phyloP scores from a whole-genome alignment of 2,888 invertebrate species.

The Pantelozetes paolii region DNA sequence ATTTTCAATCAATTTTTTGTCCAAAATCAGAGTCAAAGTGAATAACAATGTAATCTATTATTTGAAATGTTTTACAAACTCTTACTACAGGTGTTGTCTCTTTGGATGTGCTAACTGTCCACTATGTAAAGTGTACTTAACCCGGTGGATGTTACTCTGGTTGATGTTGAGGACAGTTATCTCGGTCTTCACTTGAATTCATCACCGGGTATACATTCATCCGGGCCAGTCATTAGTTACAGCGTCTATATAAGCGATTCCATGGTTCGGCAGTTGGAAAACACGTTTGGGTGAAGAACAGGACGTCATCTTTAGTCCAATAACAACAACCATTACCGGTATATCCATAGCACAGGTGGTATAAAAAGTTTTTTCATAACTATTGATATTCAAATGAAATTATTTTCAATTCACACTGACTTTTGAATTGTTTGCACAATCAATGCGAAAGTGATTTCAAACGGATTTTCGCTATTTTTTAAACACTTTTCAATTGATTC shows the following conservation, averaged over 20 bases:
- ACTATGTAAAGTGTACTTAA: neutral
- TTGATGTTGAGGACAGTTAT: slow-evolving; percentile 1
- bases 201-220: slow-evolving; percentile 43
- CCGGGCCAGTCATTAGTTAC: slow-evolving; percentile 10
- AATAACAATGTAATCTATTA: too few relatives aligned
- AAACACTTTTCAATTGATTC: neutral
- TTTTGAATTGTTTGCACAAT: neutral
- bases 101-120: too few relatives aligned
- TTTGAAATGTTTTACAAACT: too few relatives aligned
- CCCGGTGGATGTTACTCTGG: slow-evolving; percentile 40
- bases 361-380: too few relatives aligned
- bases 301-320: slow-evolving; percentile 34
- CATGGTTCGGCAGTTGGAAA: neutral
- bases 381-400: too few relatives aligned
- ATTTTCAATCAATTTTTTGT: too few relatives aligned
- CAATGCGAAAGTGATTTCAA: neutral
- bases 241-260: neutral
- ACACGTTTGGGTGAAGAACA: too few relatives aligned
- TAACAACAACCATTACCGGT: slow-evolving; percentile 34
- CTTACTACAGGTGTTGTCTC: too few relatives aligned
- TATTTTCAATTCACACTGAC: too few relatives aligned
- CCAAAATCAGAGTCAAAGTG: too few relatives aligned
- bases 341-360: too few relatives aligned
- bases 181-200: neutral
- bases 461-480: neutral